Percentiles rank a stretch among this genome's conserved stretches.
phyloP scores from a whole-genome alignment of 2,888 invertebrate species.

The Euspilapteryx auroguttella region DNA sequence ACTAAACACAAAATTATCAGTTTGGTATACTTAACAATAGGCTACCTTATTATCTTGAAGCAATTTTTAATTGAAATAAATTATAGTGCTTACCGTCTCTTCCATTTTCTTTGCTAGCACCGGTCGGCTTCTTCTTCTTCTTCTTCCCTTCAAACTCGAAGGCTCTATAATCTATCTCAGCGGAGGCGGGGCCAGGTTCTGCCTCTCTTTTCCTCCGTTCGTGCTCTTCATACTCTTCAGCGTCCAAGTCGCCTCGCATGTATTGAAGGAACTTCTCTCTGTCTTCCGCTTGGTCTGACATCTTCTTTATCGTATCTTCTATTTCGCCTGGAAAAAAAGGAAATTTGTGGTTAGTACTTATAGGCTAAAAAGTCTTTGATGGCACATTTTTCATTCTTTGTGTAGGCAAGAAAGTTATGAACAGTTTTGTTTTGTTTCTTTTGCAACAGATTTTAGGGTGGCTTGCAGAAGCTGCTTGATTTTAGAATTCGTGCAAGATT shows the following conservation, averaged over 20 bases:
- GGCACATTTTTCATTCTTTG: too few relatives aligned
- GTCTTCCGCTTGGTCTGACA: conserved; percentile 29
- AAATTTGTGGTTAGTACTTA: too few relatives aligned
- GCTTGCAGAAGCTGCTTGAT: too few relatives aligned
- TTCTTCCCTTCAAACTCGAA: conserved; percentile 62
- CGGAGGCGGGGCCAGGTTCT: conserved; percentile 18
- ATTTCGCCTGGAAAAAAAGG: conserved; percentile 34
- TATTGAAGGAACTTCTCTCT: conserved; percentile 35
- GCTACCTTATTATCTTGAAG: too few relatives aligned
- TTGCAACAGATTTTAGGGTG: too few relatives aligned
- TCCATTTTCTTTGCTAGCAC: conserved; percentile 30
- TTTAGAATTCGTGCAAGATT: too few relatives aligned
- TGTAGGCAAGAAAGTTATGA: too few relatives aligned
- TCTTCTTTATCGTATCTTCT: conserved; percentile 23
- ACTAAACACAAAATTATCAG: not conserved
- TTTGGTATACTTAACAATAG: too few relatives aligned
- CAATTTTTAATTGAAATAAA: too few relatives aligned
- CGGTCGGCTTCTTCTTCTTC: conserved; percentile 36
- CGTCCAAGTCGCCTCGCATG: conserved; percentile 29
- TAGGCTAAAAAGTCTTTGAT: too few relatives aligned
- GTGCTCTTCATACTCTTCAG: conserved; percentile 30
- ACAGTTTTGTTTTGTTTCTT: too few relatives aligned
- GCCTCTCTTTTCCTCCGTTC: conserved; percentile 34
- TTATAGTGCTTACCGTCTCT: conserved; percentile 32
- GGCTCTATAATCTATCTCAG: conserved; percentile 57